phyloP scores from a whole-genome alignment of 92 coral and sea anemone genomes.

The Actinernus sp. region DNA sequence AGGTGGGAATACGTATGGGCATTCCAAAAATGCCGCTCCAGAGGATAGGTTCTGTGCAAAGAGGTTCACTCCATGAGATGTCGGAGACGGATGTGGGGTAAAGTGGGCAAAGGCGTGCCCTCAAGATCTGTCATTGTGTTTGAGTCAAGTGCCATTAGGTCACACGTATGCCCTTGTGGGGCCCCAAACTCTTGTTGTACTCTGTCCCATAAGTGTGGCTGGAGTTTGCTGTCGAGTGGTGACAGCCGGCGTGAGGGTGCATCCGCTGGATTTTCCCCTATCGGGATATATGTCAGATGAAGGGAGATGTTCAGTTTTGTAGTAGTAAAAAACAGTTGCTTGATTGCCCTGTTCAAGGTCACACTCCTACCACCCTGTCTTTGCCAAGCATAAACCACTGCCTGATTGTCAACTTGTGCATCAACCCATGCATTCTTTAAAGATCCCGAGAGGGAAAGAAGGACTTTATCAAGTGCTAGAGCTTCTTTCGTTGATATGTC shows the following conservation, averaged over 20 bases:
- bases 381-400: conserved; percentile 47
- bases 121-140: conserved; percentile 37
- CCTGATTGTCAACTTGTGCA: conserved; percentile 53
- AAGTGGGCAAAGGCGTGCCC: conserved; percentile 47
- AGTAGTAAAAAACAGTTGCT: conserved; percentile 38
- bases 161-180: conserved; percentile 46
- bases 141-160: conserved; percentile 50
- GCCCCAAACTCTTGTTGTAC: conserved; percentile 40
- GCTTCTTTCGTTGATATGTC: conserved; percentile 61
- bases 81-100: conserved; percentile 58
- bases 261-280: conserved; percentile 40
- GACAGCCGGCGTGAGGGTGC: conserved; percentile 52
- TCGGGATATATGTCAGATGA: conserved; percentile 26
- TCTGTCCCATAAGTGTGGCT: conserved; percentile 13
- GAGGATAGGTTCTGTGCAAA: conserved; percentile 47
- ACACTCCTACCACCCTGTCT: conserved; percentile 52
- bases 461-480: conserved; percentile 17
- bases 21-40: not conserved
- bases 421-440: conserved; percentile 45
- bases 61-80: conserved; percentile 39
- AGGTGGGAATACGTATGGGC: conserved; percentile 55
- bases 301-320: conserved; percentile 14
- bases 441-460: conserved; percentile 6
- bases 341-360: conserved; percentile 21
- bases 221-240: conserved; percentile 13